Percentiles rank a stretch among this genome's conserved stretches.
phyloP scores from a whole-genome alignment of 2,888 invertebrate genomes.

The Limnephilus rhombicus region DNA sequence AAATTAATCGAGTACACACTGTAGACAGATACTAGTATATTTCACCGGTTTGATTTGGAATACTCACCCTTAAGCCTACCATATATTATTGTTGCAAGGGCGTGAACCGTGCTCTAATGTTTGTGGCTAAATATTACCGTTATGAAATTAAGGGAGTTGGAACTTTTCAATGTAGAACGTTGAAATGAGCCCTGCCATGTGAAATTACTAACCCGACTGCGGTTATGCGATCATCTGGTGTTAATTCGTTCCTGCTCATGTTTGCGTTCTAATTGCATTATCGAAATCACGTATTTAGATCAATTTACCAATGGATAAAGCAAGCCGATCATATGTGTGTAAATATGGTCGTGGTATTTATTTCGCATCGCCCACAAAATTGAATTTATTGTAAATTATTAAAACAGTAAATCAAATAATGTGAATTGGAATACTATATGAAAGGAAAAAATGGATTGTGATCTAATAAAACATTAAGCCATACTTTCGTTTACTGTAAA shows the following conservation, averaged over 20 bases:
- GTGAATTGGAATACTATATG: too few species aligned
- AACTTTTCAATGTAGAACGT: slow-evolving; percentile 33
- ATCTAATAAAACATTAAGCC: too few species aligned
- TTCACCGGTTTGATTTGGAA: not conserved
- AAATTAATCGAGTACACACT: too few species aligned
- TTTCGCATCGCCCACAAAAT: too few species aligned
- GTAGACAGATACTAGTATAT: too few species aligned
- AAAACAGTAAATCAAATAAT: too few species aligned
- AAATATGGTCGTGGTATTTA: not conserved
- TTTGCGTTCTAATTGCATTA: slow-evolving; percentile 26
- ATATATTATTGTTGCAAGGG: not conserved
- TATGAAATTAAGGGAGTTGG: slow-evolving; percentile 9
- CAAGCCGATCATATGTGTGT: not conserved
- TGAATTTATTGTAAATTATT: too few species aligned
- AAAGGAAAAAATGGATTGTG: too few species aligned
- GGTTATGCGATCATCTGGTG: slow-evolving; percentile 19
- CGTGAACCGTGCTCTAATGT: slow-evolving; percentile 2
- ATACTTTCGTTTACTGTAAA: too few species aligned
- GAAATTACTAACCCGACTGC: slow-evolving; percentile 11
- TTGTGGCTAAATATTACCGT: slow-evolving; percentile 38
- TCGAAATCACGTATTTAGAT: slow-evolving; percentile 8
- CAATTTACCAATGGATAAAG: not conserved
- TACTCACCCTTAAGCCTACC: not conserved
- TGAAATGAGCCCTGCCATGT: not conserved
- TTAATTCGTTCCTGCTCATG: not conserved